Percentiles rank a stretch among this genome's conserved stretches.
phyloP scores from a whole-genome alignment of 2,113 vertebrate species.

The Leiothrix lutea region DNA sequence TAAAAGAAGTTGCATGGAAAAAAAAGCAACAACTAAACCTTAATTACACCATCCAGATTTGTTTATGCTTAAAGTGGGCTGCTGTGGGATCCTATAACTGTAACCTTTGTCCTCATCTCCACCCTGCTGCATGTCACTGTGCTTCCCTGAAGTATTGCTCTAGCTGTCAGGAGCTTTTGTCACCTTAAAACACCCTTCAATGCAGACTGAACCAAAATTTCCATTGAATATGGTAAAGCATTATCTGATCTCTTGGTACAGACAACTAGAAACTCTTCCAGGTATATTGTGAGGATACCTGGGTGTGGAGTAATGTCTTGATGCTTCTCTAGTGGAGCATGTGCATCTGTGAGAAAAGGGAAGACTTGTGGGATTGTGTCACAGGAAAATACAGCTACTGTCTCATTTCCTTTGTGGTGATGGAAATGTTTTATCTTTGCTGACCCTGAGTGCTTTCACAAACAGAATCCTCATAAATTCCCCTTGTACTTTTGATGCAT shows the following conservation, averaged over 20 bases:
- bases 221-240: neutral
- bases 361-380: neutral
- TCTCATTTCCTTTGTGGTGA: neutral
- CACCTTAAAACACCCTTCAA: neutral
- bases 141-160: neutral
- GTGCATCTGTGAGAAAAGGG: neutral
- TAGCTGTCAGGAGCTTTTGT: neutral
- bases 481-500: neutral
- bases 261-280: neutral
- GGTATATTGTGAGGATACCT: neutral
- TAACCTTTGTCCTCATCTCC: constrained; percentile 2
- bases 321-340: neutral
- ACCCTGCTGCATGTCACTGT: neutral
- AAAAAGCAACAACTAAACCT: neutral
- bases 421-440: neutral
- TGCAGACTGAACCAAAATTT: neutral
- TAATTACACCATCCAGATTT: constrained; percentile 6
- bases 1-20: neutral
- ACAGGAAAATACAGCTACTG: rapidly evolving
- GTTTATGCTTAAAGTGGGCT: neutral
- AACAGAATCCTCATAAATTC: neutral
- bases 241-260: neutral
- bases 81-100: neutral
- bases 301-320: neutral
- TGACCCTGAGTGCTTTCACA: neutral